A percentile compares a stretch with the other conserved stretches of the same genome.
Evolutionary conservation across 2,888 invertebrate genomes (phyloP).

Genomic region (Tetropium fuscum): DNA sequence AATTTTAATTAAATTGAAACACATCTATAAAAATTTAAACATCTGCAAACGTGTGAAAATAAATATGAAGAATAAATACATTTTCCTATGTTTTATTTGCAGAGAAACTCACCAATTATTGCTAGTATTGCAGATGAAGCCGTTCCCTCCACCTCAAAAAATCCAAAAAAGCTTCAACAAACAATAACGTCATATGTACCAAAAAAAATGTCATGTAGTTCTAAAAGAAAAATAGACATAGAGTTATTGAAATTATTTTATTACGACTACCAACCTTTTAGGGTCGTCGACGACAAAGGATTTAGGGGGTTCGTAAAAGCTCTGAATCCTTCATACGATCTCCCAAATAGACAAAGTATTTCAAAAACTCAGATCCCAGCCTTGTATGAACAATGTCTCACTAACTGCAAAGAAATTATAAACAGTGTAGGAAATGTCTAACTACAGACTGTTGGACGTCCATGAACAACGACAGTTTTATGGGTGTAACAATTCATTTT

Average conservation of each 20-base stretch:
- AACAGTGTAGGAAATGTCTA: slow-evolving; percentile 22
- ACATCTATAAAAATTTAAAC: too few relatives aligned
- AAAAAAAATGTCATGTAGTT: neutral
- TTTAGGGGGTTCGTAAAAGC: slow-evolving; percentile 10
- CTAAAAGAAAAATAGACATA: neutral
- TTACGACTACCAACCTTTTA: neutral
- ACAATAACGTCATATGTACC: neutral
- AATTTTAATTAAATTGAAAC: too few relatives aligned
- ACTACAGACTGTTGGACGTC: slow-evolving; percentile 35
- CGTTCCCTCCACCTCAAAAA: neutral
- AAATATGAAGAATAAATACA: too few relatives aligned
- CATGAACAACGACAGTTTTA: slow-evolving; percentile 27
- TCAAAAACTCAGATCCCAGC: slow-evolving; percentile 26
- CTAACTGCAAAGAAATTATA: slow-evolving; percentile 21
- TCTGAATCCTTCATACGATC: slow-evolving; percentile 25
- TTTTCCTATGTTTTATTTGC: too few relatives aligned
- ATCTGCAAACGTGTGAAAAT: too few relatives aligned
- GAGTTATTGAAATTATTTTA: neutral
- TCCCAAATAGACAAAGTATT: slow-evolving; percentile 26
- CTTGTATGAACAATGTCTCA: slow-evolving; percentile 29
- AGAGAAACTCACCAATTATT: too few relatives aligned
- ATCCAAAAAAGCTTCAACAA: neutral
- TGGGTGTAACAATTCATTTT: slow-evolving; percentile 25
- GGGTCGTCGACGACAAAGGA: neutral
- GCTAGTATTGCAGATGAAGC: too few relatives aligned